These are phyloP conservation scores for Tauraco erythrolophus DNA, from an alignment of 2,113 vertebrate genomes.

Conservation along the genomic window DNA sequence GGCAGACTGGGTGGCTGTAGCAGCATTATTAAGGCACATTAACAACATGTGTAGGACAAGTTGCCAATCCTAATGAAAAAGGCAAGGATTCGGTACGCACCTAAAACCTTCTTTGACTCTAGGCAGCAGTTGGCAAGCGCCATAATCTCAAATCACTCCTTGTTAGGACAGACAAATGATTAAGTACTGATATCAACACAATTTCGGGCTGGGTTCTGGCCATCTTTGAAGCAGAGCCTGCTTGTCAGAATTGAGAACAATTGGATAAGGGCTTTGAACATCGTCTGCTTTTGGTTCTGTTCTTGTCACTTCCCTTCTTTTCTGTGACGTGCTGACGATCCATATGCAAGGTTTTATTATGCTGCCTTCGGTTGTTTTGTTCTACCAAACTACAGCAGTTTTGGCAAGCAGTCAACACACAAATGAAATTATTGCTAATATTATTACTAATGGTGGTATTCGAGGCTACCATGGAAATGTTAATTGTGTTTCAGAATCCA, in stretches of 20 bases:
- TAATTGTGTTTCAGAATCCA: conserved; percentile 36
- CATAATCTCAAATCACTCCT: neutral
- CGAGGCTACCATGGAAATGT: conserved; percentile 62
- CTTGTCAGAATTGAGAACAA: neutral
- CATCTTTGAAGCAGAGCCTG: neutral
- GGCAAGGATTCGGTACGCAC: neutral
- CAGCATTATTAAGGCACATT: neutral
- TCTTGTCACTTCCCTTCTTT: neutral
- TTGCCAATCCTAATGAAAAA: neutral
- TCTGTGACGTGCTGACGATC: neutral
- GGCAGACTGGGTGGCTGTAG: neutral
- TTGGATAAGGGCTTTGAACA: neutral
- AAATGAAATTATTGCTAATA: conserved; percentile 59
- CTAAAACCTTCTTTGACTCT: neutral
- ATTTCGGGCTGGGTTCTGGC: neutral
- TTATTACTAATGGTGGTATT: conserved; percentile 48
- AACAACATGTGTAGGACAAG: neutral
- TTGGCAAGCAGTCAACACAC: conserved; percentile 39
- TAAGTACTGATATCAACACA: neutral
- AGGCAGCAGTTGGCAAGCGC: neutral
- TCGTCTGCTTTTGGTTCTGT: neutral
- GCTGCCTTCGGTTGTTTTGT: conserved; percentile 1
- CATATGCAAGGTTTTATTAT: neutral
- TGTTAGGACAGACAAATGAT: neutral
- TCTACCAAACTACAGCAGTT: conserved; percentile 7